Evolutionary conservation across 2,113 vertebrate species (phyloP), one percentile per base, ranked within the genome.

Genomic region (Myrmophylax atrothorax): DNA sequence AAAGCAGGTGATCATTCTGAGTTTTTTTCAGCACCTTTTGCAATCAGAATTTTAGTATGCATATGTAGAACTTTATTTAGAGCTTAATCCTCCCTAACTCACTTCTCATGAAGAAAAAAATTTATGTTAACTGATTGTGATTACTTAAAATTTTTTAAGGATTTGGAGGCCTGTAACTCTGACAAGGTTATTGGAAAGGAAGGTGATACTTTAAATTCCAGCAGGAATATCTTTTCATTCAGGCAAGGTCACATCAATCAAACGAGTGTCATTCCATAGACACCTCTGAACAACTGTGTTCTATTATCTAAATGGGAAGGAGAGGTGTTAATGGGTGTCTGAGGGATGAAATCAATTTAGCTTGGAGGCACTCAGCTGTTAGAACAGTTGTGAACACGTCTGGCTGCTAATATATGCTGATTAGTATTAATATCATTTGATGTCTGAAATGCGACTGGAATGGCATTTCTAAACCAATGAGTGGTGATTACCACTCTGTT

Each of bases 231-330:
- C 93, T 83, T 79, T 47, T 94, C 90, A 77, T 76, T 95, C 78
- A 94, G 67, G 82, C 94, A 97, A 97, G 96, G 97, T 97, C 95
- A 97, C 81, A 95, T 92, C 97, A 98, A 97, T 98, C 96, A 97
- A 97, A 97, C 67, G 47, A 87, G 95, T 94, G 95, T 85, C 85
- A 88, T 95, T 97, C 97, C 82, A 89, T 89, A 97, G 97, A 97
- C 79, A 96, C 33, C 49, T 52, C 90, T 84, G 76, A 97, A 98
- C 97, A 97, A 98, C 96, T 96, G 95, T 95, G 96, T 89, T 96
- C 94, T 94, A 87, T 97, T 97, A 97, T 63, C 18, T 63, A 96
- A 97, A 98, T 97, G 96, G 87, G 88, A 97, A 97, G 73, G 47
- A 87, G 73, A 69, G 38, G 81, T 93, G 91, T 79, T 97, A 98